Evolutionary conservation across 2,888 invertebrate genomes (phyloP), one percentile per base, ranked within the genome.

Genomic region (Caenorhabditis uteleia): DNA sequence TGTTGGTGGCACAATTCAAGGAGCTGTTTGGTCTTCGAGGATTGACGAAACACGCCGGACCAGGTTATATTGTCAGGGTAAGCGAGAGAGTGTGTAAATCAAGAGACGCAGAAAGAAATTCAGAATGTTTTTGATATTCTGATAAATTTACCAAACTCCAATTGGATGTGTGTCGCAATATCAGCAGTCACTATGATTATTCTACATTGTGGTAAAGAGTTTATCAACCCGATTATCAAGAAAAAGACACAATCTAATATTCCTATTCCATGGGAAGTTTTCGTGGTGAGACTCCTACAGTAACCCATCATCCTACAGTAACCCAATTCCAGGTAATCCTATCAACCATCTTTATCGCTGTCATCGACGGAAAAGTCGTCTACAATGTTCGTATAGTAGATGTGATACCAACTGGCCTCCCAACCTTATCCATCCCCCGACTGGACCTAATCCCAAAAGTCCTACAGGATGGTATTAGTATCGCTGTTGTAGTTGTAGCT

Each of bases 111-210:
- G n/a, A n/a, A n/a, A n/a, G n/a, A n/a, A n/a, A n/a, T 88, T 68
- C 84, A 85, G 59, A 85, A 74, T 40, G 47, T 75, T 2, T 87
- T 70, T 84, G 90, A 61, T 79, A 86, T 1, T 74, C 86, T 25
- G 85, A 89, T 4, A 91, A 93, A 84, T 83, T 87, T 71, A 87
- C 88, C 0, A 89, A 91, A 1, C 16, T 48, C 68, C 1, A 78
- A 79, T 54, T 25, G 39, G 36, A 55, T 72, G 33, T 89, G 92
- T 0, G 84, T 91, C 36, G 84, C 88, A 16, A 87, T 91, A 43
- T 91, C 83, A 2, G 23, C 77, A 3, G 58, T 68, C 12, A 75
- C 80, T 21, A 75, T 84, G 14, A 50, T 77, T 3, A 75, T 83
- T 36, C 66, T 84, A 21, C 66, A 82, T 20, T 43, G 82, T 20